Evolutionary conservation across 2,797 vertebrate genomes (phyloP).

Genomic region (Smutsia gigantea): DNA sequence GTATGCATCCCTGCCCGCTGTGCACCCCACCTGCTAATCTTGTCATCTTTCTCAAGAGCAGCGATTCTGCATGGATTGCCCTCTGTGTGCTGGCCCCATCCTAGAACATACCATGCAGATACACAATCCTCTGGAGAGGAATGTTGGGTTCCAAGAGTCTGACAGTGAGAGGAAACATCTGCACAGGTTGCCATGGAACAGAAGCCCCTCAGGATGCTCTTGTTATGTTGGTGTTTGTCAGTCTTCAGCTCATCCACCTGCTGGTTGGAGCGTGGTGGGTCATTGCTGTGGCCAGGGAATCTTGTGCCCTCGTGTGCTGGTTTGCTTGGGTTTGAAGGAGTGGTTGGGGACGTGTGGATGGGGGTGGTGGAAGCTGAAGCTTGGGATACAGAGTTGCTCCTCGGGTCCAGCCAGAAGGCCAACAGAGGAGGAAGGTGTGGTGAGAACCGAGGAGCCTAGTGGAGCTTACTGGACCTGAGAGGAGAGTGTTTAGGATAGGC

Average conservation of each 20-base stretch:
- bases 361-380: too few relatives aligned
- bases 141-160: neutral
- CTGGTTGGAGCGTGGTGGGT: too few relatives aligned
- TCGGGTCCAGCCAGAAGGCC: neutral
- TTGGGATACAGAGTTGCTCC: neutral
- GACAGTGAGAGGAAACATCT: neutral
- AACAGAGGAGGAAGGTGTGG: too few relatives aligned
- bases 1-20: neutral
- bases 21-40: neutral
- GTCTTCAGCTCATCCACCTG: neutral
- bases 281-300: accelerated
- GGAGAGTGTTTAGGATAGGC: neutral
- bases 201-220: neutral
- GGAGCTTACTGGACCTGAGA: neutral
- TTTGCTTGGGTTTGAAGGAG: neutral
- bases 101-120: neutral
- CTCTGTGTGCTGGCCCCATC: neutral
- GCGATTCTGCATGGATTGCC: neutral
- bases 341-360: too few relatives aligned
- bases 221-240: neutral
- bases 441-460: neutral
- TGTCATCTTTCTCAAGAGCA: neutral
- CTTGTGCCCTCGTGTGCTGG: neutral
- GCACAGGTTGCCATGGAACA: neutral
- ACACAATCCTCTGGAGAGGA: neutral